These are phyloP conservation scores for Aegithalos caudatus DNA, from an alignment of 2,113 vertebrate genomes.

Conservation along the genomic window DNA sequence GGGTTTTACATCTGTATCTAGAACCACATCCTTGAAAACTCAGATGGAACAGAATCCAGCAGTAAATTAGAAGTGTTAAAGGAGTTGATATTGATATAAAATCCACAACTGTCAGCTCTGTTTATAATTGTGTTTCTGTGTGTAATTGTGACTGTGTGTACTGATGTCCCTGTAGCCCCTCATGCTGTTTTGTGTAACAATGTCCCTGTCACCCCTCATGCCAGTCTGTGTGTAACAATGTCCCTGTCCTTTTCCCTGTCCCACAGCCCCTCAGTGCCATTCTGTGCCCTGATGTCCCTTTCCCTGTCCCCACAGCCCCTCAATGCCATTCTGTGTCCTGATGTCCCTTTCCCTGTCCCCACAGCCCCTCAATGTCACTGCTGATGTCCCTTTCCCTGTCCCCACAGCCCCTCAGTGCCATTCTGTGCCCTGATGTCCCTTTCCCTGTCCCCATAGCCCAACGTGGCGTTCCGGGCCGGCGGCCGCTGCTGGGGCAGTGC, in stretches of 20 bases:
- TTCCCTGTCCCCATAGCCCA: conserved; percentile 32
- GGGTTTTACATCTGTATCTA: not conserved
- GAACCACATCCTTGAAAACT: not conserved
- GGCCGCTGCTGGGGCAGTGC: conserved; percentile 52
- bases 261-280: fast-evolving
- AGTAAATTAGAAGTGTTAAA: not conserved
- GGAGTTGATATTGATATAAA: not conserved
- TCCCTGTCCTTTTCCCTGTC: not conserved
- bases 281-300: no score
- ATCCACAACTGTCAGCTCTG: not conserved
- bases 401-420: not conserved
- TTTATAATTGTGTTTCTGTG: not conserved
- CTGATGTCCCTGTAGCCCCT: not conserved
- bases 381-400: no score
- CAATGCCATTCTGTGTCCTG: no score
- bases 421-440: not conserved
- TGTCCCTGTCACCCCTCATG: not conserved
- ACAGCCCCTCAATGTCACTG: fast-evolving
- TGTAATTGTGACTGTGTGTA: not conserved
- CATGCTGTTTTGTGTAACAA: no score
- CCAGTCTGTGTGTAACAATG: not conserved
- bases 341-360: not conserved
- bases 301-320: not conserved
- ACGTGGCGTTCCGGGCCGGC: conserved; percentile 44
- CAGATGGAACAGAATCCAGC: not conserved